These are phyloP conservation scores for Condylostylus longicornis DNA, from an alignment of 1,140 invertebrate genomes.

Conservation along the genomic window DNA sequence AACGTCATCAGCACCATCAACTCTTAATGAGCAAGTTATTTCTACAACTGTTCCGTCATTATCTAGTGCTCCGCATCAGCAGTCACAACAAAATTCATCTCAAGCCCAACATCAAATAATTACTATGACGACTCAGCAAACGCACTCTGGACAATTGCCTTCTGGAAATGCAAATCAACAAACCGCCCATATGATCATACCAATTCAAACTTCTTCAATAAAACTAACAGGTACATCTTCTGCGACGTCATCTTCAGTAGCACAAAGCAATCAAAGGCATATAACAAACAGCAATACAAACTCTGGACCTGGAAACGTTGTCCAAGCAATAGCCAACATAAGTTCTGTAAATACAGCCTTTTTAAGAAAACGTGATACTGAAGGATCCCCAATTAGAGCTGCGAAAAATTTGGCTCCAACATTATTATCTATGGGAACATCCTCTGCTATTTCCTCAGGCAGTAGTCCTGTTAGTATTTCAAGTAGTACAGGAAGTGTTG, in stretches of 20 bases:
- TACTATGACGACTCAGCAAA: conserved; percentile 15
- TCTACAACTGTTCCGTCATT: conserved; percentile 4
- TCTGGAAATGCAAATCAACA: conserved; percentile 15
- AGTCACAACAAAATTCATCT: neutral
- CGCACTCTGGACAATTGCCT: neutral
- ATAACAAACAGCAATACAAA: neutral
- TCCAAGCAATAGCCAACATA: conserved; percentile 7
- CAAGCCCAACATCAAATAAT: conserved; percentile 4
- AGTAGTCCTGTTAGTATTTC: too few relatives aligned
- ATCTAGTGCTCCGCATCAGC: conserved; percentile 4
- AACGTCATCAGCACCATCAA: too few relatives aligned
- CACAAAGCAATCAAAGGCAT: neutral
- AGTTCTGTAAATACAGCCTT: conserved; percentile 18
- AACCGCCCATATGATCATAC: conserved; percentile 23
- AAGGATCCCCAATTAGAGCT: conserved; percentile 44
- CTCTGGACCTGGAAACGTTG: too few relatives aligned
- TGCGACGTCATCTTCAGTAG: conserved; percentile 10
- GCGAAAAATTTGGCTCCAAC: conserved; percentile 44
- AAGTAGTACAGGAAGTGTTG: too few relatives aligned
- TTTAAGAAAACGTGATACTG: conserved; percentile 27
- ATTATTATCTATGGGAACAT: conserved; percentile 33
- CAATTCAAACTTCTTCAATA: conserved; percentile 27
- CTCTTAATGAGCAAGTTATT: too few relatives aligned
- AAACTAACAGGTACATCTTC: conserved; percentile 16
- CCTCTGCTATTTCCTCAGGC: conserved; percentile 27